Evolutionary conservation across 2,797 vertebrate genomes (phyloP), one percentile per base, ranked within the genome.

Genomic region (Craterocephalus amniculus): DNA sequence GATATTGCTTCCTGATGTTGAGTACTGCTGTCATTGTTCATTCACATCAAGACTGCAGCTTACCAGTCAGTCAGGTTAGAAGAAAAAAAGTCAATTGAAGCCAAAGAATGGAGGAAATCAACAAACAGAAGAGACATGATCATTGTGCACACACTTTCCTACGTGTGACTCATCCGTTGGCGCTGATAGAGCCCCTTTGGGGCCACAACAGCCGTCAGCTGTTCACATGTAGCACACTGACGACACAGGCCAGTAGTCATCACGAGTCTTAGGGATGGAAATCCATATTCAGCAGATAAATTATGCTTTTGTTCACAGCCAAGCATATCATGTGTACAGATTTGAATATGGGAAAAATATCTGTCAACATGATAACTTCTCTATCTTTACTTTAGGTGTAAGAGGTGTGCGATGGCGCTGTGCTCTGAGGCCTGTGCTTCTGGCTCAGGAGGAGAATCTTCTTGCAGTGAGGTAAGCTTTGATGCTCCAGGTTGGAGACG

Each of bases 341-440:
- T 11, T 64, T 85, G 69, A 82, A 56, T 70, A 51, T 70, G 24
- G 35, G n/a, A 18, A 58, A 8, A 11, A 24, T 24, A n/a, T 22
- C 31, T 57, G 34, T 22, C 38, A 1, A 43, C 35, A 12, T 11
- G 56, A 14, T 78, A 36, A 26, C 20, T 1, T 82, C 16, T 73
- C 51, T 52, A 0, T 82, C 10, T 79, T 49, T 38, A 32, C 48
- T 56, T 70, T 36, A 90, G 87, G 84, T 81, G 77, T 70, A 52
- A 72, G 1, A 71, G 70, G 77, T 24, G 70, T 45, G 55, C 20
- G 88, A 99, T 98, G 97, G 95, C 93, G 86, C 92, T 95, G 57
- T 96, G 94, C 90, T 91, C 95, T 49, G 96, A 96, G 78, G 84
- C 94, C 87, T 95, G 95, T 34, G 89, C 91, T 51, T 90, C 83